Evolutionary conservation across 2,113 vertebrate genomes (phyloP).

Genomic region (Hypanus sabinus): DNA sequence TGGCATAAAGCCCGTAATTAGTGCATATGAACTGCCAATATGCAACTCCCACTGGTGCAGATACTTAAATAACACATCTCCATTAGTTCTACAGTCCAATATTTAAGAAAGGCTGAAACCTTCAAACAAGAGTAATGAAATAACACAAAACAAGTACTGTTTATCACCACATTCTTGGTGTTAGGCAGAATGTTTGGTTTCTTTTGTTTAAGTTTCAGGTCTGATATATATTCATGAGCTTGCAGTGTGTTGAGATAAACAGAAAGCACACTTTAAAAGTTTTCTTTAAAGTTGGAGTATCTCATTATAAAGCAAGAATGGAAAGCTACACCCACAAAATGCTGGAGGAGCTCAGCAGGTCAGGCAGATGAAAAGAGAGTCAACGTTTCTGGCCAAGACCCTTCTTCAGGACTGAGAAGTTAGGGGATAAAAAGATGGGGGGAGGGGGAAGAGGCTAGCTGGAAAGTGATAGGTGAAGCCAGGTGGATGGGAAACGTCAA

Average conservation of each 20-base stretch:
- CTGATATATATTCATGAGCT: not conserved
- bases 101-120: not conserved
- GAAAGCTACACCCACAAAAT: too few relatives aligned
- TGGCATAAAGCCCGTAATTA: conserved; percentile 2
- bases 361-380: too few relatives aligned
- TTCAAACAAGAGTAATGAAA: not conserved
- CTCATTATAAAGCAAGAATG: not conserved
- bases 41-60: not conserved
- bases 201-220: not conserved
- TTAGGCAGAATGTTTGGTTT: not conserved
- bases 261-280: not conserved
- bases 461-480: too few relatives aligned
- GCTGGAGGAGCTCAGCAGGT: too few relatives aligned
- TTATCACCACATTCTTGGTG: not conserved
- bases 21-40: not conserved
- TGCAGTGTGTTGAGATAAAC: not conserved
- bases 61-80: not conserved
- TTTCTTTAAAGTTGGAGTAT: not conserved
- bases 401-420: too few relatives aligned
- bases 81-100: not conserved
- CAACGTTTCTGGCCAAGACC: too few relatives aligned
- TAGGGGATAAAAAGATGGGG: too few relatives aligned
- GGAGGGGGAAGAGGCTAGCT: too few relatives aligned
- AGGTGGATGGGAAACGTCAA: too few relatives aligned
- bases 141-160: not conserved